Evolutionary conservation across 2,797 vertebrate species (phyloP), one percentile per base, ranked within the genome.

Genomic region (Labroides dimidiatus): DNA sequence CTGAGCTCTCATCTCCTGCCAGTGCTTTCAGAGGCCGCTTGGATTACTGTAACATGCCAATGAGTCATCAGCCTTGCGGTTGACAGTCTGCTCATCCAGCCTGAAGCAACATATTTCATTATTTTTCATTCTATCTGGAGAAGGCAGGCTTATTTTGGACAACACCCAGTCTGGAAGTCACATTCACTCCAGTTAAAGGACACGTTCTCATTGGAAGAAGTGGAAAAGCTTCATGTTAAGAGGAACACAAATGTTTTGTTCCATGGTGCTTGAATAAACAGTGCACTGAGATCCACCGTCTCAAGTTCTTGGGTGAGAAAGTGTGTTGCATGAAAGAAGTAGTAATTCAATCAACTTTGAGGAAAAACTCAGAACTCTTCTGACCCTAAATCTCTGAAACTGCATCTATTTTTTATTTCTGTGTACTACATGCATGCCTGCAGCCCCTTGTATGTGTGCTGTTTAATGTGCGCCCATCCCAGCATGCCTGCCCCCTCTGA

Each of bases 401-500:
- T 19, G 5, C 19, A 13, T 71, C 36, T 6, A 41, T 21, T 27
- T 75, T 33, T 44, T 55, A 51, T 44, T 20, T 14, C 41, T 57
- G 47, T 72, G 61, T 55, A 23, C 33, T 62, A 48, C 27, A 30
- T 51, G 20, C 21, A 24, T 24, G 47, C n/a, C 20, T 24, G 56
- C 60, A 20, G 58, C 51, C 48, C 60, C 75, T 47, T 10, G 9
- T 68, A 62, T 50, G 64, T 81, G 80, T 76, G 70, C 65, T 48
- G 73, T 93, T 93, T 88, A 84, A 77, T 79, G 80, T 75, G 91
- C 87, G 86, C 69, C 78, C 11, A 14, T 0, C 80, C 89, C 93
- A 91, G 47, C 47, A 12, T 86, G 84, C 80, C 86, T 80, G 78
- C 81, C 87, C 83, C 70, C 81, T 87, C 90, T 90, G 93, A 95